Base-by-base conservation (phyloP, 2,797 vertebrate genomes). In the Pteronotus mesoamericanus region DNA sequence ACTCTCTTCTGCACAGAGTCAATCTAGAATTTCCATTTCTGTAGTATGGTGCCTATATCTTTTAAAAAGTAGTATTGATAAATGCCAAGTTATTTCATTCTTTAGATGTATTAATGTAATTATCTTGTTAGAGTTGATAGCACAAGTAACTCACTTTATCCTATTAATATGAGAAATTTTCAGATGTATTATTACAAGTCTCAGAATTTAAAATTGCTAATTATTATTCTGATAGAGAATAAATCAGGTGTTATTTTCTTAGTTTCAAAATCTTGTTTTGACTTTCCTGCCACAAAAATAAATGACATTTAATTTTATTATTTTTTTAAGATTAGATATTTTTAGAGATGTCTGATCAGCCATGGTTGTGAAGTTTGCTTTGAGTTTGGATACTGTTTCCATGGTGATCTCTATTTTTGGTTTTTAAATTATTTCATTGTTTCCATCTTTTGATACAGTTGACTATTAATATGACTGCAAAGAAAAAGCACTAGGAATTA, bases 251-350 rank as follows among this genome's bases (percentile, higher is more conserved):
- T 89, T 86, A 44, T 44, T 75, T 93, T 93, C 19, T 74, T 22
- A 64, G 18, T 79, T 96, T 93, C 68, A 84, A 91, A 88, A 68
- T 79, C 89, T 94, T 61, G 61, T 79, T 92, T 94, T 68, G 61
- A 37, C 14, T 85, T 66, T 80, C 79, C 79, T 55, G 46, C 24
- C 80, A 44, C 22, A 51, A 72, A 93, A 51, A 2, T 89, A 55
- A 86, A 55, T 72, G 16, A 61, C 26, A 69, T 53, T 91, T 44
- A 78, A 26, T 85, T 91, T 79, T 75, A 46, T 57, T 83, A 37
- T 48, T 24, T 69, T 88, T 83, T 61, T 39, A 74, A 84, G 78
- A 78, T 72, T 48, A 77, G 26, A 16, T 89, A 37, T 48, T 80
- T 93, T 75, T 82, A 71, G 75, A 51, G 57, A 61, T 89, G 5